A percentile compares a stretch with the other conserved stretches of the same genome.
Conservation (phyloP, 1,140 invertebrate species). For the Caenorhabditis tropicalis region DNA sequence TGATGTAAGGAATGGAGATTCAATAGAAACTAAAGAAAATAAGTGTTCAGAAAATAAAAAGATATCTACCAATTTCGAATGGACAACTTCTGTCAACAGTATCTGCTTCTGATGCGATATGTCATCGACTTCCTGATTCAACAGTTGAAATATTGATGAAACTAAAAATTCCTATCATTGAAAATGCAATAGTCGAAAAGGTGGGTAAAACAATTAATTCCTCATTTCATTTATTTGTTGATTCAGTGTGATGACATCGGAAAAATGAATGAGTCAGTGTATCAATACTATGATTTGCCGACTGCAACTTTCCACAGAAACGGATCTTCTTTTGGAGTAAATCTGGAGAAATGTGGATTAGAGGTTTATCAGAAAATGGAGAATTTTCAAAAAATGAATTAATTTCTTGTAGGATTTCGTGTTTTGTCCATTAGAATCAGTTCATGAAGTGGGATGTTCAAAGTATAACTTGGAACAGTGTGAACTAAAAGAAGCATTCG, state of each 20-base stretch:
- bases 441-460: not conserved
- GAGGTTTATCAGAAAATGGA: not conserved
- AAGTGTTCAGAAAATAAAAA: not conserved
- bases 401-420: not conserved
- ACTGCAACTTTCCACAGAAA: not conserved
- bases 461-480: not conserved
- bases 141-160: not conserved
- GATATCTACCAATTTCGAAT: not conserved
- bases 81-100: not conserved
- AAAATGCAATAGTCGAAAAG: not conserved
- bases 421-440: not conserved
- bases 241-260: constrained; percentile 29
- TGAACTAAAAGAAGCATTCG: not conserved
- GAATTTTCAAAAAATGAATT: not conserved
- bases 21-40: not conserved
- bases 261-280: not conserved
- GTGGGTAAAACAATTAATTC: not conserved
- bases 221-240: not conserved
- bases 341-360: not conserved
- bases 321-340: not conserved
- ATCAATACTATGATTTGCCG: not conserved
- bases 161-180: not conserved
- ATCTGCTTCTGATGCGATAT: not conserved
- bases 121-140: not conserved
- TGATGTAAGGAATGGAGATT: not conserved